Evolutionary conservation across 2,113 vertebrate genomes (phyloP), one percentile per base, ranked within the genome.

Genomic region (Festucalex cinctus): DNA sequence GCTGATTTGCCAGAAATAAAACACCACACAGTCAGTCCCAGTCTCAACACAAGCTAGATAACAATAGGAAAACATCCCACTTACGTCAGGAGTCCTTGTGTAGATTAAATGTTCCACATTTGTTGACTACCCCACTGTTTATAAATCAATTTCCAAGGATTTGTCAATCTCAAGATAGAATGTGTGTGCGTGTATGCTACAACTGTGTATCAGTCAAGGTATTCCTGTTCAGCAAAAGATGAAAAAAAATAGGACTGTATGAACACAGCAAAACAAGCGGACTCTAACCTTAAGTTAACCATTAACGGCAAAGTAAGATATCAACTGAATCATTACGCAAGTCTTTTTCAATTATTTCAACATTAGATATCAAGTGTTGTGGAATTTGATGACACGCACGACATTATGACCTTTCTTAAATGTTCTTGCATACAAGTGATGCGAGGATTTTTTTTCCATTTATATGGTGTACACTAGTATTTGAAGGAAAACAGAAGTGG

Each of bases 201-300:
- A 26, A 20, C 26, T 32, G 63, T 13, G 44, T 53, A 12, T 75
- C 57, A 62, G 72, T 68, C 32, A 49, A 68, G 32, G 51, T 57
- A 44, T 20, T 63, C 13, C 61, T 64, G 35, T 49, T 57, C 35
- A 51, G 32, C 46, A 65, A 35, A 41, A 43, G 6, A 49, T 9
- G 53, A 9, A 14, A 54, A 58, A 36, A 67, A 71, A 62, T 9
- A 32, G 3, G 57, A 81, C 77, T 73, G 68, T 65, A 76, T 49
- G 71, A 81, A 68, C 60, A 69, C 36, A 65, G 53, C 70, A 43
- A 12, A 60, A 65, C 3, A n/a, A 70, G 61, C 53, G 84, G 85
- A 91, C 90, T 90, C 85, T 84, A 85, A 88, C 87, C 90, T 85
- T 75, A 37, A 62, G 88, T 87, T 88, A 91, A 89, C 68, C 68